Evolutionary conservation across 2,888 invertebrate genomes (phyloP), one percentile per base, ranked within the genome.

Genomic region (Melipona bicolor): DNA sequence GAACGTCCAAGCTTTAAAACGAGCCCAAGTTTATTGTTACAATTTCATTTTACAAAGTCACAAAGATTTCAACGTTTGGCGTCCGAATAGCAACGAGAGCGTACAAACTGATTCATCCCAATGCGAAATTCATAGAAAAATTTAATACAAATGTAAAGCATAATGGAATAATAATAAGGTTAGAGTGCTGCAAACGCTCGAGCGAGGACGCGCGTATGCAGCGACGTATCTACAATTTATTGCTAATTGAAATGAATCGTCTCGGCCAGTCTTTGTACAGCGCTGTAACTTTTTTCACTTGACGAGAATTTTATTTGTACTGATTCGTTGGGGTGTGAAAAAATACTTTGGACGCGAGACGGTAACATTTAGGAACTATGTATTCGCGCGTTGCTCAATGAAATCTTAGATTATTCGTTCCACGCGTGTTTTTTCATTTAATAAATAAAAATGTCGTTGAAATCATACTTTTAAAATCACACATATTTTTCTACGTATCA

Each of bases 301-400:
- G 32, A n/a, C n/a, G 15, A 36, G n/a, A 21, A 21, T 19, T 49
- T 54, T 43, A 43, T 43, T 9, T 43, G n/a, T 6, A 4, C n/a
- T 24, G 11, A 19, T 54, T 70, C 32, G 17, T 54, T n/a, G 32
- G 36, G 13, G 21, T n/a, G 24, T 24, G 36, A n/a, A 13, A 50
- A 49, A 32, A 6, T 62, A 73, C 21, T 49, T 5, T 21, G 32
- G 13, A n/a, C 13, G 50, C 62, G 49, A 50, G 5, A 36, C 17
- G 32, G 9, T 1, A 54, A 64, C 9, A 9, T 3, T 74, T 62
- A 74, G 73, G 52, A 64, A 62, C 64, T 36, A 62, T 71, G 32
- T 32, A 4, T 64, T 52, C 24, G 36, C 13, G 19, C 36, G 19
- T 59, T 11, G 21, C 43, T 15, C 61, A 9, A 15, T 24, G 0